Base-by-base conservation (phyloP, 2,888 invertebrate species). In the Zonitis immaculata region DNA sequence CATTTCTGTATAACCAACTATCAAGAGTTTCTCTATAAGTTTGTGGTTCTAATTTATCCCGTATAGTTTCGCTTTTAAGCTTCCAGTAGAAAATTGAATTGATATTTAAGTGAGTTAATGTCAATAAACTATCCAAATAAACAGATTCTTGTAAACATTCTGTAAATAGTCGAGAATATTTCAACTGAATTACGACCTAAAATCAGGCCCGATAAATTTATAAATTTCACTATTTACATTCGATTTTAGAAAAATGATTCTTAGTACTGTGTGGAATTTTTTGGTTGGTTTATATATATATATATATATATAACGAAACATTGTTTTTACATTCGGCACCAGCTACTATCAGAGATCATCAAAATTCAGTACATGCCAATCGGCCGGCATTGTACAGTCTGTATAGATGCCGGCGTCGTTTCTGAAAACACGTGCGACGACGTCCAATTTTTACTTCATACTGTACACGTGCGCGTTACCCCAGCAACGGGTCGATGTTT, bases 401-500 rank as follows among this genome's bases (percentile, higher is more conserved):
- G 42, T 28, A 56, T 49, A 47, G 58, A 61, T 63, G 58, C 55
- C 52, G 39, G 39, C 39, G 39, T 39, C 39, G 39, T 39, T 20
- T 20, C 16, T 52, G 52, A n/a, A 53, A 67, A 64, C 67, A 69
- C 68, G 67, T 68, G 69, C 65, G 63, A 44, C 28, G 27, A 42
- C 43, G 52, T 43, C 57, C 35, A 52, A 55, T 57, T 61, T 61
- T 60, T 47, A 53, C 58, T 61, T 58, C 60, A 66, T 65, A 64
- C 64, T 65, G 66, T 56, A 56, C 56, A 56, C 52, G 66, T 70
- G 69, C 69, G 73, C 73, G 75, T 76, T 69, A 63, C 73, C 71
- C 63, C 56, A 66, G 73, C 70, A 67, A 76, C 75, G 75, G 76
- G 75, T 76, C 76, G 75, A 76, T 75, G 75, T 71, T 73, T 71